Evolutionary conservation across 2,888 invertebrate species (phyloP).

Genomic region (Lacanobia wlatinum): DNA sequence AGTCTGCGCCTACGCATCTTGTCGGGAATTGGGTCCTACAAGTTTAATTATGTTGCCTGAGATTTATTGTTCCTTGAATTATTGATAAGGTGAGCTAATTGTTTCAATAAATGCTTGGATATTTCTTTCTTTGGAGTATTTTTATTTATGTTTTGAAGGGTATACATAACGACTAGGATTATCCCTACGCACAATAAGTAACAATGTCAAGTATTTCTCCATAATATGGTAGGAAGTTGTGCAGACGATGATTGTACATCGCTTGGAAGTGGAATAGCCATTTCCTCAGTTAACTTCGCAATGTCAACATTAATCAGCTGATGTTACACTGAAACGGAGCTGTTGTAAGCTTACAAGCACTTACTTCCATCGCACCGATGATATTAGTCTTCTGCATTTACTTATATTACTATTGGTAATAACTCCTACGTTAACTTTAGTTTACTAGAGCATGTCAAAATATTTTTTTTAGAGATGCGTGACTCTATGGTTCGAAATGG

Average conservation of each 20-base stretch:
- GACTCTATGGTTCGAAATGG: background rate
- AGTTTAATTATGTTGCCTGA: constrained; percentile 45
- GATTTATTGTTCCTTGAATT: constrained; percentile 34
- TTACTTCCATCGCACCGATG: background rate
- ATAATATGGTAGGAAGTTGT: constrained; percentile 14
- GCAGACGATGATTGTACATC: constrained; percentile 8
- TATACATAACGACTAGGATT: background rate
- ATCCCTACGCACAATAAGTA: too few species aligned
- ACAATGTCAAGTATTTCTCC: background rate
- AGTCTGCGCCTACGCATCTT: constrained; percentile 58
- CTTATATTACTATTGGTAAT: too few species aligned
- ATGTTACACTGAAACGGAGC: too few species aligned
- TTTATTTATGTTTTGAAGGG: background rate
- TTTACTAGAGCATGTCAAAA: too few species aligned
- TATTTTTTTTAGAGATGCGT: background rate
- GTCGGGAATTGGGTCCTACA: constrained; percentile 55
- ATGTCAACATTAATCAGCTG: constrained; percentile 19
- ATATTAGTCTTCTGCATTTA: background rate
- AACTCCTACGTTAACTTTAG: too few species aligned
- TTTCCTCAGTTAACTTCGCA: constrained; percentile 20
- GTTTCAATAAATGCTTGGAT: background rate
- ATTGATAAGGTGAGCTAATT: constrained; percentile 25
- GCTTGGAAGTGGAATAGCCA: constrained; percentile 15
- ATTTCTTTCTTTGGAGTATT: background rate
- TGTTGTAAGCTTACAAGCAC: too few species aligned